Evolutionary conservation across 2,797 vertebrate genomes (phyloP), one percentile per base, ranked within the genome.

Genomic region (Megaceryle alcyon): DNA sequence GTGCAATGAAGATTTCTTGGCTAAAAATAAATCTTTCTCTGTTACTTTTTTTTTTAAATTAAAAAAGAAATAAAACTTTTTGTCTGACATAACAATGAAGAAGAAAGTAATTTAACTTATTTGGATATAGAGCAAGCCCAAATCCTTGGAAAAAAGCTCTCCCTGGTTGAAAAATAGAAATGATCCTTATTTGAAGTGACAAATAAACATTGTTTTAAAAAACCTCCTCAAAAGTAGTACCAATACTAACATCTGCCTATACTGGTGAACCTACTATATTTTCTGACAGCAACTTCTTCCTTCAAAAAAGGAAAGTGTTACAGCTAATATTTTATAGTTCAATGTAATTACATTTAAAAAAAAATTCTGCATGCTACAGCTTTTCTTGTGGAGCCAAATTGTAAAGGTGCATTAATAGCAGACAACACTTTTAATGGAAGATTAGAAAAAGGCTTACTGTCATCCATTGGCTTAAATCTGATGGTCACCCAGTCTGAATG

Each of bases 391-490:
- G 59, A 49, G 29, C 6, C 33, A 44, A 31, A 46, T 1, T 5
- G 15, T n/a, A 49, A 57, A 48, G 61, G 59, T 22, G 19, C 12
- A 22, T 19, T n/a, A 46, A 48, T 4, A 59, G 37, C 46, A 65
- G n/a, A 25, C 54, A 43, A 9, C 4, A 12, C 33, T 26, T 76
- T 81, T 31, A 6, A 23, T 11, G 37, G 48, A 65, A 51, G 46
- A 84, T 11, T 17, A 83, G 56, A 35, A 37, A 1, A 56, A 15
- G 10, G 63, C 98, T 98, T 97, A 98, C 98, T 98, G 92, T 98
- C 96, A 20, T 91, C 87, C 84, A 97, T 73, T 21, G 98, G 98
- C 18, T 82, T 95, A 92, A 98, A 98, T n/a, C 23, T 39, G 68
- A 97, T 3, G 29, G 60, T 83, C 3, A 46, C 75, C 98, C 98